Percentiles rank a stretch among this genome's conserved stretches.
phyloP scores from a whole-genome alignment of 1,140 invertebrate genomes.

The Panagrolaimus sp. region DNA sequence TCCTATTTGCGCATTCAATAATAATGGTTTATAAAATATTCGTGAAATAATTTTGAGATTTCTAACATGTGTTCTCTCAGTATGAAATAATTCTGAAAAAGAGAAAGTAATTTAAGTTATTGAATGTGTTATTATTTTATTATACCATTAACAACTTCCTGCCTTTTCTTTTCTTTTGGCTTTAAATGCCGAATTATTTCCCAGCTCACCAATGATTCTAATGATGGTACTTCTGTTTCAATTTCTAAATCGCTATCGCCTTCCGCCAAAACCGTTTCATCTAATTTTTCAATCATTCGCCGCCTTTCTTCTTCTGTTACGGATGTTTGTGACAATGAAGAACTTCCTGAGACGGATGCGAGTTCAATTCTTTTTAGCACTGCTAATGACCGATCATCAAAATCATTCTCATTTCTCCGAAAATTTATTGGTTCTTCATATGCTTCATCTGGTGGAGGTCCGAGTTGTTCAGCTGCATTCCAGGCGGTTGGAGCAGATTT shows the following conservation, averaged over 20 bases:
- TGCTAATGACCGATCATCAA: slow-evolving; percentile 1
- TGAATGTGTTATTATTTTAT: background rate
- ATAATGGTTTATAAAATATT: slow-evolving; percentile 79
- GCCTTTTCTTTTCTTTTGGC: slow-evolving; percentile 77
- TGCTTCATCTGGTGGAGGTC: slow-evolving; percentile 12
- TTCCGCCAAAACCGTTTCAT: slow-evolving; percentile 39
- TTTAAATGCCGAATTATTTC: slow-evolving; percentile 70
- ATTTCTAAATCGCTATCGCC: slow-evolving; percentile 59
- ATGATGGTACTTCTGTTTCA: slow-evolving; percentile 71
- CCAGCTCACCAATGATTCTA: slow-evolving; percentile 68
- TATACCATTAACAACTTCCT: slow-evolving; percentile 95
- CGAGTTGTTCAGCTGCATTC: slow-evolving; percentile 13
- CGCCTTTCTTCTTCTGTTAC: slow-evolving; percentile 35
- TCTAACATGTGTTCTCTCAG: slow-evolving; percentile 86
- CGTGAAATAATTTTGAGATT: slow-evolving; percentile 84
- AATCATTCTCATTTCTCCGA: background rate
- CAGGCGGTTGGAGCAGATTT: background rate
- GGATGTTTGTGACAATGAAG: slow-evolving; percentile 26
- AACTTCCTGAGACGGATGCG: slow-evolving; percentile 33
- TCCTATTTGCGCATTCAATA: slow-evolving; percentile 62
- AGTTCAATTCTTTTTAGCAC: slow-evolving; percentile 21
- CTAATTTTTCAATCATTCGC: slow-evolving; percentile 42
- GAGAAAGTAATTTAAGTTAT: slow-evolving; percentile 2
- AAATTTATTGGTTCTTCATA: slow-evolving; percentile 12
- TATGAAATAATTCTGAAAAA: slow-evolving; percentile 87